Conservation (phyloP, 2,888 invertebrate genomes). For the Hirtodrosophila histrioides region DNA sequence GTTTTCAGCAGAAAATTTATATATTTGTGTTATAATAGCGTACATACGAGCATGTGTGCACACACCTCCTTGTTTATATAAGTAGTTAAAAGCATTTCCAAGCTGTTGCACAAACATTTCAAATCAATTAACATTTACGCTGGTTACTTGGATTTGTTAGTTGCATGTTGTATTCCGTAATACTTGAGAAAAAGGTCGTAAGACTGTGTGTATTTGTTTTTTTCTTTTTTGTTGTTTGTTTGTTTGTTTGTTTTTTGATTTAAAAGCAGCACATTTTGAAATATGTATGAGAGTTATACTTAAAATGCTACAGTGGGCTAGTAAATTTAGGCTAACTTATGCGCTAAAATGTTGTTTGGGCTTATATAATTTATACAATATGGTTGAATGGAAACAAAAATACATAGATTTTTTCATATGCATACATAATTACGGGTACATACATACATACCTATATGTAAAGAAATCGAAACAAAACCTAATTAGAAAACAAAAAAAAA, state of each 20-base stretch:
- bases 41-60: constrained; percentile 25
- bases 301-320: constrained; percentile 61
- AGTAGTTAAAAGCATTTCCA: constrained; percentile 74
- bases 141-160: constrained; percentile 42
- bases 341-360: constrained; percentile 55
- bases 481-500: constrained; percentile 42
- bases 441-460: constrained; percentile 22
- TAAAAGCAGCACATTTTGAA: constrained; percentile 68
- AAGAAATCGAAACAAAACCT: constrained; percentile 57
- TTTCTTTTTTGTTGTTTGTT: constrained; percentile 15
- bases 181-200: constrained; percentile 63
- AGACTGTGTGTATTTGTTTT: constrained; percentile 20
- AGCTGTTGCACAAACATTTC: constrained; percentile 59
- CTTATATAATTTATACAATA: constrained; percentile 67
- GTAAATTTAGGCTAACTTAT: constrained; percentile 73
- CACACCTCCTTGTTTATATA: constrained; percentile 26
- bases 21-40: constrained; percentile 42
- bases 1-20: constrained; percentile 50
- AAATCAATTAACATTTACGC: constrained; percentile 40
- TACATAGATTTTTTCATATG: constrained; percentile 27
- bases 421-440: constrained; percentile 8
- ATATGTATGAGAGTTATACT: constrained; percentile 51
- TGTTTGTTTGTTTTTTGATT: constrained; percentile 37
- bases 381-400: constrained; percentile 48
- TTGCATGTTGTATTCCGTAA: constrained; percentile 55